Base-by-base conservation (phyloP, 2,888 invertebrate species). In the Cinara cedri region DNA sequence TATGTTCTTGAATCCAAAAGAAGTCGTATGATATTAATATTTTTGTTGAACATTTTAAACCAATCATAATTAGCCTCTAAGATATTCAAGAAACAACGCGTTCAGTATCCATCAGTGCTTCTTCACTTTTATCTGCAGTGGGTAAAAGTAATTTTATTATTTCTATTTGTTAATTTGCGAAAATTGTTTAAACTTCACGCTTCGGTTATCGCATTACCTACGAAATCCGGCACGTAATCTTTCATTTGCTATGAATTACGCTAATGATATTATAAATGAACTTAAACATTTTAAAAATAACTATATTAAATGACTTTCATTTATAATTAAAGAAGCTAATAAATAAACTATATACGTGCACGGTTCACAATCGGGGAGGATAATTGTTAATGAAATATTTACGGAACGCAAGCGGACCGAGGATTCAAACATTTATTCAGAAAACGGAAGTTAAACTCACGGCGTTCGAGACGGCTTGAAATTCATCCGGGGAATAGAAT, bases 81-180 rank as follows among this genome's bases (percentile, higher is more conserved):
- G 51, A n/a, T 51, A 51, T 51, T 51, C n/a, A 51, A 51, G 51
- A 51, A 51, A 51, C 51, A 51, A 51, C 6, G 8, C 51, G 51
- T 1, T 51, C 51, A n/a, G n/a, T 51, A 51, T 51, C 51, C 16
- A 8, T n/a, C 1, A 51, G n/a, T 51, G 51, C 51, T n/a, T n/a
- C n/a, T 51, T n/a, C n/a, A 51, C 1, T 51, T n/a, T n/a, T 51
- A 51, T 6, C n/a, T 51, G 51, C n/a, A 51, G n/a, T 51, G n/a
- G 51, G 9, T n/a, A 51, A n/a, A 51, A n/a, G n/a, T 51, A 51
- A n/a, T 51, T 51, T 51, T 51, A 51, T 51, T 51, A 51, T 51
- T 51, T 51, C 51, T n/a, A n/a, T 51, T 51, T 51, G 51, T 51
- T 51, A n/a, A 6, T 51, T 51, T 51, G 6, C 51, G 51, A 51